A percentile compares a stretch with the other conserved stretches of the same genome.
phyloP scores from a whole-genome alignment of 1,140 invertebrate species.

The Spodoptera litura region DNA sequence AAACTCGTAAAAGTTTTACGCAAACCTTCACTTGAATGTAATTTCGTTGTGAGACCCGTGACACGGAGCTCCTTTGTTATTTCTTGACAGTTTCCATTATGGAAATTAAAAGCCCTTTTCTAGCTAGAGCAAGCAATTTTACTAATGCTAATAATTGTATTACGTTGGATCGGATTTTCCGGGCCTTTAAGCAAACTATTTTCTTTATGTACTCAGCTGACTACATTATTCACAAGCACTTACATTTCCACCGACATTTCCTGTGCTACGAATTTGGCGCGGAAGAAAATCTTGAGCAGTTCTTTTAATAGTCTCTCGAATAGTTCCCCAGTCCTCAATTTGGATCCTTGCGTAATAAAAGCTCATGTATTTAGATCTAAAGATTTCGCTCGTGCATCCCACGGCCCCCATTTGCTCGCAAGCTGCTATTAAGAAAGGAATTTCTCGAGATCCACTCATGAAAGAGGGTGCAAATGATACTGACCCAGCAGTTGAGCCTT shows the following conservation, averaged over 20 bases:
- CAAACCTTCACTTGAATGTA: slow-evolving; percentile 30
- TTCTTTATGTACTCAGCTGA: background rate
- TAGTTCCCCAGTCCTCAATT: slow-evolving; percentile 5
- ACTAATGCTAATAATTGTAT: slow-evolving; percentile 31
- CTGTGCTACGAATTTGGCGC: background rate
- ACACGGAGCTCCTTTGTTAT: slow-evolving; percentile 2
- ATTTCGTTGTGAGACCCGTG: slow-evolving; percentile 1
- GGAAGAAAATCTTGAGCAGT: background rate
- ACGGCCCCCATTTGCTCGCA: slow-evolving; percentile 21
- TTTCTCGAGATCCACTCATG: slow-evolving; percentile 3
- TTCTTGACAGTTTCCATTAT: slow-evolving; percentile 3
- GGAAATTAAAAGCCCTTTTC: slow-evolving; percentile 22
- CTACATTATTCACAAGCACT: background rate
- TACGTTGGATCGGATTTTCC: slow-evolving; percentile 23
- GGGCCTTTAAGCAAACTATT: background rate
- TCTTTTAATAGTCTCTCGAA: slow-evolving; percentile 5
- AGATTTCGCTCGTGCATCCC: slow-evolving; percentile 15
- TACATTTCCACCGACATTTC: slow-evolving; percentile 3
- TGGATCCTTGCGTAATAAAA: slow-evolving; percentile 27
- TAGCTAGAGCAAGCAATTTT: slow-evolving; percentile 15
- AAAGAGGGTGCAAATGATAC: slow-evolving; percentile 34
- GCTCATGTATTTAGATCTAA: slow-evolving; percentile 43
- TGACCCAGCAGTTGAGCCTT: background rate
- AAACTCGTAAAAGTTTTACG: slow-evolving; percentile 26
- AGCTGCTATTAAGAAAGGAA: slow-evolving; percentile 35